A percentile compares a stretch with the other conserved stretches of the same genome.
Evolutionary conservation across 2,888 invertebrate species (phyloP).

Genomic region (Globia sparganii): DNA sequence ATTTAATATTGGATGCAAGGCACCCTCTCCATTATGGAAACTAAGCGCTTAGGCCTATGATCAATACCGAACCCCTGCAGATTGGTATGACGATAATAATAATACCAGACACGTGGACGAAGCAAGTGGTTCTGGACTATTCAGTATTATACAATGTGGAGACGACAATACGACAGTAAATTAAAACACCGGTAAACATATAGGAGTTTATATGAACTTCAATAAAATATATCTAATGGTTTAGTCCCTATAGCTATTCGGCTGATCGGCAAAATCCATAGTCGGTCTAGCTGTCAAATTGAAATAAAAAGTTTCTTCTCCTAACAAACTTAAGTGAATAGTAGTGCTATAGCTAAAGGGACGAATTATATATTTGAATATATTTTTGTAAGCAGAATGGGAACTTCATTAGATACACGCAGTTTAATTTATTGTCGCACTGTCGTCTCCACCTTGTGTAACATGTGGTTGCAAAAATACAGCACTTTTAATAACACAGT

Average conservation of each 20-base stretch:
- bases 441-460: neutral
- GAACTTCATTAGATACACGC: neutral
- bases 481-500: slow-evolving; percentile 42
- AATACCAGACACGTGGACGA: neutral
- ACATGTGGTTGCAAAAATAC: slow-evolving; percentile 32
- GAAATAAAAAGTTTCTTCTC: neutral
- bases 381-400: neutral
- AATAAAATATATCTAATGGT: neutral
- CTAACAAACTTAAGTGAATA: neutral
- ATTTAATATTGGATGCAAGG: slow-evolving; percentile 21
- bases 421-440: neutral
- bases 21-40: slow-evolving; percentile 39
- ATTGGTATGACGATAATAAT: neutral
- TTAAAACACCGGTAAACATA: neutral
- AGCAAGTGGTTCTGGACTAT: neutral
- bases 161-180: neutral
- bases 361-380: neutral
- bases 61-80: slow-evolving; percentile 31
- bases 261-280: no score
- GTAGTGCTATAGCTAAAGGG: neutral
- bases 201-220: neutral
- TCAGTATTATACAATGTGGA: neutral
- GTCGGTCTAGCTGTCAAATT: neutral
- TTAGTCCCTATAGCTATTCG: no score
- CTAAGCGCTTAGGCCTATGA: slow-evolving; percentile 26